Percentiles rank a stretch among this genome's conserved stretches.
phyloP scores from a whole-genome alignment of 2,888 invertebrate species.

The Linnaemya vulpina region DNA sequence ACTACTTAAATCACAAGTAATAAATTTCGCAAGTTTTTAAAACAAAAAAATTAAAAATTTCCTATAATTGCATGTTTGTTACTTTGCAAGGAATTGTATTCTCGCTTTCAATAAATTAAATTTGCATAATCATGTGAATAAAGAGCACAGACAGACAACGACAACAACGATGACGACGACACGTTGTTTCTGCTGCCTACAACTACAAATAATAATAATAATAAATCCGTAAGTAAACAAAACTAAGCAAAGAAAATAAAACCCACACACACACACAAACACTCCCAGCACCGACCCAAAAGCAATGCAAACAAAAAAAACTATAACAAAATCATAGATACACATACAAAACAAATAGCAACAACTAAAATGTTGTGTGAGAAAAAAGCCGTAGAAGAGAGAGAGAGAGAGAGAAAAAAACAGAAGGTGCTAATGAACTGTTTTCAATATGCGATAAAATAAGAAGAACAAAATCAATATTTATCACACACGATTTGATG shows the following conservation, averaged over 20 bases:
- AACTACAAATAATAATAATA: constrained; percentile 38
- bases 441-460: constrained; percentile 50
- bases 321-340: neutral
- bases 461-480: constrained; percentile 7
- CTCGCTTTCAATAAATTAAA: constrained; percentile 69
- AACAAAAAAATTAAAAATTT: neutral
- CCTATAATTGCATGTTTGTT: constrained; percentile 19
- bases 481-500: neutral
- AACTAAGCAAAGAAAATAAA: constrained; percentile 11
- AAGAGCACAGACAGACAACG: constrained; percentile 39
- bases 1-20: neutral
- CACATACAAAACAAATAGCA: constrained; percentile 2
- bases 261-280: neutral
- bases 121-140: constrained; percentile 67
- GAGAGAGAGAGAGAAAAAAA: no score
- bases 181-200: constrained; percentile 32
- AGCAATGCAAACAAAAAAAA: neutral
- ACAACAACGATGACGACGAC: constrained; percentile 17
- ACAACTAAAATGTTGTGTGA: constrained; percentile 12
- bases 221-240: constrained; percentile 54
- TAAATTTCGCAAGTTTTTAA: constrained; percentile 2
- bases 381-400: neutral
- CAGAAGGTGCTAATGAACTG: constrained; percentile 69
- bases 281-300: constrained; percentile 4
- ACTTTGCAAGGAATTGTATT: constrained; percentile 10